Evolutionary conservation across 2,113 vertebrate species (phyloP).

Genomic region (Himantopus leucocephalus): DNA sequence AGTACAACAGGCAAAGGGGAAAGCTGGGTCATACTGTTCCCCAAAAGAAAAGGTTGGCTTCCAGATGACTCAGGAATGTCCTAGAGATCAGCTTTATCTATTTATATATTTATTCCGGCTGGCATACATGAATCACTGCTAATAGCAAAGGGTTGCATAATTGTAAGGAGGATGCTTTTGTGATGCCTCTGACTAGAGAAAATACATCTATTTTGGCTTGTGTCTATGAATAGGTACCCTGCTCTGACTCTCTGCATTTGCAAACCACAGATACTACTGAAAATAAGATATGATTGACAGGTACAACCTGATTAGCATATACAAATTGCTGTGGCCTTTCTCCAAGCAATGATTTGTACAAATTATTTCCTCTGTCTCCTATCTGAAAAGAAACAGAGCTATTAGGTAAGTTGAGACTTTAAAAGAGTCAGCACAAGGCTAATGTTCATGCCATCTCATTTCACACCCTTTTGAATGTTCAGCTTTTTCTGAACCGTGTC

Average conservation of each 20-base stretch:
- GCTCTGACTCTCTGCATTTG: constrained; percentile 3
- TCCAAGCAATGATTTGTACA: constrained; percentile 15
- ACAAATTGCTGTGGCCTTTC: constrained; percentile 52
- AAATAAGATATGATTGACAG: constrained; percentile 43
- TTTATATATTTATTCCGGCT: constrained; percentile 23
- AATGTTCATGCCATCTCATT: neutral
- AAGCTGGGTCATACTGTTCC: neutral
- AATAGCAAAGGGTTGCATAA: constrained; percentile 36
- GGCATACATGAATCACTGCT: neutral
- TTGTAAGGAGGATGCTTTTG: constrained; percentile 26
- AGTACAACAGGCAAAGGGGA: neutral
- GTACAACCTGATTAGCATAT: neutral
- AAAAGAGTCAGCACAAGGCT: neutral
- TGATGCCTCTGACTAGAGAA: constrained; percentile 29
- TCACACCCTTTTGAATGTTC: neutral
- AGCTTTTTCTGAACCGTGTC: neutral
- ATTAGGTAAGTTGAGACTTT: neutral
- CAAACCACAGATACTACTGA: constrained; percentile 15
- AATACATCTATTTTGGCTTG: constrained; percentile 22
- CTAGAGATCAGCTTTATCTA: constrained; percentile 11
- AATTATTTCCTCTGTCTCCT: constrained; percentile 15
- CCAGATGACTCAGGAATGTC: constrained; percentile 40
- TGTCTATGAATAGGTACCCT: constrained; percentile 8
- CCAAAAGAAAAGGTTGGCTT: neutral
- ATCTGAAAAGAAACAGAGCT: neutral